Evolutionary conservation across 2,797 vertebrate species (phyloP), one percentile per base, ranked within the genome.

Genomic region (Eremophila alpestris): DNA sequence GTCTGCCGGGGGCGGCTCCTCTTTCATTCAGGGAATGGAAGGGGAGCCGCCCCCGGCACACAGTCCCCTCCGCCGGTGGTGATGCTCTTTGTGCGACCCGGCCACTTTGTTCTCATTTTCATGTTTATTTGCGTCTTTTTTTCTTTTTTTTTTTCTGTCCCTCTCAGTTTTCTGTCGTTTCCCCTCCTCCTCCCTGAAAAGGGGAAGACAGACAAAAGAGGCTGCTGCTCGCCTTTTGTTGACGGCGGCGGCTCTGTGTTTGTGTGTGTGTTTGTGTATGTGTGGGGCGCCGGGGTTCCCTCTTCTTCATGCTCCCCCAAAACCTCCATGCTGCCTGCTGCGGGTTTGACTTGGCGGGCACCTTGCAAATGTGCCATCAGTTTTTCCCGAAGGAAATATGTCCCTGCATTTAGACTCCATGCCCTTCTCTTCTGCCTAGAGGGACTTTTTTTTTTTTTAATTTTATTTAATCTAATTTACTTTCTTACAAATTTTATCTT

Each of bases 31-130:
- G 2, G 2, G n/a, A 43, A n/a, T 64, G 59, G 1, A 20, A 38
- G 32, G 4, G 58, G 40, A 76, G 43, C 51, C 71, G 29, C 76
- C 52, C 63, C 38, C 73, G 10, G 8, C 38, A 54, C 48, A 43
- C 59, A 62, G 63, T 55, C 51, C 21, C 10, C 43, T 38, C 38
- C 43, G 5, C 23, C 40, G 16, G 13, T 60, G n/a, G 23, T 78
- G 87, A 94, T 93, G 90, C 56, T 81, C 75, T 90, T 94, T 94
- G 87, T 90, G 76, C 56, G 41, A 56, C 56, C 65, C 16, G 97
- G 96, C 97, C 97, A 99, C 98, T 99, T 99, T 99, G 98, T 99
- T 99, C 98, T 98, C 97, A 96, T 98, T 98, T 98, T 98, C 97
- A 97, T 98, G 98, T 98, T 98, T 98, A 97, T 98, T 98, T 98